Base-by-base conservation (phyloP, 2,113 vertebrate genomes). In the Callionymus lyra region DNA sequence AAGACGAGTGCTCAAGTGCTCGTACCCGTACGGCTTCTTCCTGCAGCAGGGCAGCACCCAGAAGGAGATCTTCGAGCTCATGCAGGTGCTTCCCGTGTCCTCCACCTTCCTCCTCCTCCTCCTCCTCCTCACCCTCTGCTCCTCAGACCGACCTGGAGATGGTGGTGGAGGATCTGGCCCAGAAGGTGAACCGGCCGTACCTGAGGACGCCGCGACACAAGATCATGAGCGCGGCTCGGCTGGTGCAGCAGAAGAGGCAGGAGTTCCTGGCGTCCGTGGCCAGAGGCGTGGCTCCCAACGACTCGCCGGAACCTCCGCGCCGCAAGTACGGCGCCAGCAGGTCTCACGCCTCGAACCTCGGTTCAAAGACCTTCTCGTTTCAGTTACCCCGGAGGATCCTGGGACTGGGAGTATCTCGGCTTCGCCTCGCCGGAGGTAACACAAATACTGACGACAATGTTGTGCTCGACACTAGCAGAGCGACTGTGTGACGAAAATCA, bases 61-160 rank as follows among this genome's bases (percentile, higher is more conserved):
- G 83, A 99, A 97, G 72, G 95, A 99, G 86, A 99, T 99, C 80
- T 99, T 97, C 87, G 95, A 99, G 85, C 91, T 99, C 72, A 99
- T 99, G 94, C 95, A 98, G 91, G 95, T 97, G 86, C 61, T 35
- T 12, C 12, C 6, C 31, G 11, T 12, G 9, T 10, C 47, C 16
- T n/a, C n/a, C n/a, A 50, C 10, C 38, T 21, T 44, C 6, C 1
- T 2, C 2, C 38, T 6, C 33, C 11, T 13, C 31, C 34, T 27
- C 8, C 21, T 27, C 21, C 34, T 36, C 11, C 9, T 12, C 34
- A n/a, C 12, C 13, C 1, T 10, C 63, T 10, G 47, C 9, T 36
- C 31, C 19, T 12, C 72, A 99, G 95, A 97, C 93, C 32, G 95
- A 99, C 78, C 80, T 99, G 61, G 95, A 99, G 84, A 99, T 99